These are phyloP conservation scores for Ostrea denselamellosa DNA, from an alignment of 1,140 invertebrate genomes.

Conservation along the genomic window DNA sequence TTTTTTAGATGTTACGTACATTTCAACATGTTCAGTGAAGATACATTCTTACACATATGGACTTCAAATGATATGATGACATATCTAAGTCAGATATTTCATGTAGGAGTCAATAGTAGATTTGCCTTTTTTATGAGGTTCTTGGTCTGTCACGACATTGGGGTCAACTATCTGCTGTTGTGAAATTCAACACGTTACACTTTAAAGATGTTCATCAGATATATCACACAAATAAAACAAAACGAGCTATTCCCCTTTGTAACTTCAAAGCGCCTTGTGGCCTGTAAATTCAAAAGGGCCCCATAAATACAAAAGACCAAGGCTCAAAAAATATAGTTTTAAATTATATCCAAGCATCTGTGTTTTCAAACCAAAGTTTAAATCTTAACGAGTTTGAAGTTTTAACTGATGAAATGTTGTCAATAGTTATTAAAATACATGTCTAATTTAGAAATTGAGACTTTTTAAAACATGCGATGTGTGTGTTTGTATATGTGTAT, in stretches of 20 bases:
- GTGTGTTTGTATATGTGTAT: no score
- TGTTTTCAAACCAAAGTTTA: background rate
- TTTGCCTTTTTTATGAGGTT: background rate
- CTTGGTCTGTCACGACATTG: background rate
- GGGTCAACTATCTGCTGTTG: background rate
- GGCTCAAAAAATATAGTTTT: background rate
- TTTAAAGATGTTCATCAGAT: constrained; percentile 21
- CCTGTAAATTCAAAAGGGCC: background rate
- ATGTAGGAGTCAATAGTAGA: background rate
- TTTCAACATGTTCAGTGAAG: background rate
- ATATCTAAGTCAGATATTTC: background rate
- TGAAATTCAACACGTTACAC: constrained; percentile 7
- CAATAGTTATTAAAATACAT: background rate
- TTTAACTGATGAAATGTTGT: background rate
- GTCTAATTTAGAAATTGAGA: no score
- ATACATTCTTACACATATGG: background rate
- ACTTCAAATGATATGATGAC: background rate
- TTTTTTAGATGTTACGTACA: background rate
- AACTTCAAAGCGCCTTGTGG: background rate
- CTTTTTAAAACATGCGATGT: no score
- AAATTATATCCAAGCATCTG: background rate
- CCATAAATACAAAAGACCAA: background rate
- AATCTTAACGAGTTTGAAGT: background rate
- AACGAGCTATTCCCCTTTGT: background rate
- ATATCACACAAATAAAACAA: background rate